These are phyloP conservation scores for Tiphia femorata DNA, from an alignment of 2,888 invertebrate genomes.

Conservation along the genomic window DNA sequence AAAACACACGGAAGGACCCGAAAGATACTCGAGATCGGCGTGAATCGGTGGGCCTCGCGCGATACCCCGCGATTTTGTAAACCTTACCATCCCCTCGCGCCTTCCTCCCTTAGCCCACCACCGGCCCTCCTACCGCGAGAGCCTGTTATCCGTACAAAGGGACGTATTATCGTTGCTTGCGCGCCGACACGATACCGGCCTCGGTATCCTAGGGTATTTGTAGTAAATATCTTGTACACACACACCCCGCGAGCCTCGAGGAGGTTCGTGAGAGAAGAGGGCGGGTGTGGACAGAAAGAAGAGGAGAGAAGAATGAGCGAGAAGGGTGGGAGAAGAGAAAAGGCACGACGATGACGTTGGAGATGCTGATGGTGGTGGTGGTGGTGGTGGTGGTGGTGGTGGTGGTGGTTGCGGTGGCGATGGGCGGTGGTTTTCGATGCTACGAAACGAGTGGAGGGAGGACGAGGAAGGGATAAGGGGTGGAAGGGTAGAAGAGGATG, in stretches of 20 bases:
- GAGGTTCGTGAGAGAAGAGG: no score
- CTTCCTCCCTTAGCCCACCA: no score
- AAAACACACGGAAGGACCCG: no score
- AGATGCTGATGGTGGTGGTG: no score
- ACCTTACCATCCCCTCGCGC: no score
- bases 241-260: no score
- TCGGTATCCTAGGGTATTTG: slow-evolving; percentile 58
- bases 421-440: not conserved
- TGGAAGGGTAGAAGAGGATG: slow-evolving; percentile 6
- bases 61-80: slow-evolving; percentile 37
- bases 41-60: not conserved
- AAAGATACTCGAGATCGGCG: not conserved
- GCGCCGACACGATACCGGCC: slow-evolving; percentile 50
- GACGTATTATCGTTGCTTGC: slow-evolving; percentile 53
- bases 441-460: slow-evolving; percentile 9
- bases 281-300: no score
- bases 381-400: no score
- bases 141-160: slow-evolving; percentile 46
- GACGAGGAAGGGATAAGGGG: slow-evolving; percentile 27
- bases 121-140: no score
- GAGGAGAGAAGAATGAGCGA: no score
- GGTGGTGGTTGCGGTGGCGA: not conserved
- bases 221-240: slow-evolving; percentile 64
- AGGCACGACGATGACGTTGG: no score
- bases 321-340: no score